Conservation (phyloP, 2,797 vertebrate genomes). For the Phrynocephalus vlangalii region DNA sequence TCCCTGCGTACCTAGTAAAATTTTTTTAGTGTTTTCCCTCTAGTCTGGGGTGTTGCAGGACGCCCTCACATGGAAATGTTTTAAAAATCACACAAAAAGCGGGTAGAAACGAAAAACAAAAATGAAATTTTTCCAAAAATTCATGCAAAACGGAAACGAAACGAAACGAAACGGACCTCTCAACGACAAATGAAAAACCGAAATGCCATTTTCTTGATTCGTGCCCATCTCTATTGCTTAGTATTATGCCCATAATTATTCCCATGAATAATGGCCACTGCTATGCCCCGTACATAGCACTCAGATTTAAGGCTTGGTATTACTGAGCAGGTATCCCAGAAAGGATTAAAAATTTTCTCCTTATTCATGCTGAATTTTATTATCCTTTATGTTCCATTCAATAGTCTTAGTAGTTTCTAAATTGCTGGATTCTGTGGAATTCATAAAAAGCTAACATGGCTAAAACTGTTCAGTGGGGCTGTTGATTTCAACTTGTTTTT, state of each 20-base stretch:
- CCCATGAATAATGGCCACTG: background rate
- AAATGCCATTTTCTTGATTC: too few species aligned
- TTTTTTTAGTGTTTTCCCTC: too few species aligned
- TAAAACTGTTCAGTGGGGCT: conserved; percentile 1
- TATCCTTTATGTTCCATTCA: background rate
- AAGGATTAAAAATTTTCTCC: background rate
- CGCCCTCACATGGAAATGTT: too few species aligned
- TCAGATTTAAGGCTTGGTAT: background rate
- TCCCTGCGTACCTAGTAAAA: too few species aligned
- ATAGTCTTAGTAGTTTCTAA: background rate
- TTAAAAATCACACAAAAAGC: too few species aligned
- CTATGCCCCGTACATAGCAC: background rate
- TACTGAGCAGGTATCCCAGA: background rate
- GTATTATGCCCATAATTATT: conserved; percentile 8
- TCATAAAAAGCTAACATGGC: background rate
- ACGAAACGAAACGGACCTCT: too few species aligned
- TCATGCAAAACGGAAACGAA: too few species aligned
- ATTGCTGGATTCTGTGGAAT: background rate
- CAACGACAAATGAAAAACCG: too few species aligned
- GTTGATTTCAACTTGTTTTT: background rate
- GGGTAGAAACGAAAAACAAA: too few species aligned
- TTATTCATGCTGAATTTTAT: background rate
- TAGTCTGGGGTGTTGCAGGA: too few species aligned
- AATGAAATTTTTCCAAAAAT: too few species aligned
- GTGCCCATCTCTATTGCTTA: too few species aligned